These are phyloP conservation scores for Philereme vetulata DNA, from an alignment of 2,888 invertebrate species.

Conservation along the genomic window DNA sequence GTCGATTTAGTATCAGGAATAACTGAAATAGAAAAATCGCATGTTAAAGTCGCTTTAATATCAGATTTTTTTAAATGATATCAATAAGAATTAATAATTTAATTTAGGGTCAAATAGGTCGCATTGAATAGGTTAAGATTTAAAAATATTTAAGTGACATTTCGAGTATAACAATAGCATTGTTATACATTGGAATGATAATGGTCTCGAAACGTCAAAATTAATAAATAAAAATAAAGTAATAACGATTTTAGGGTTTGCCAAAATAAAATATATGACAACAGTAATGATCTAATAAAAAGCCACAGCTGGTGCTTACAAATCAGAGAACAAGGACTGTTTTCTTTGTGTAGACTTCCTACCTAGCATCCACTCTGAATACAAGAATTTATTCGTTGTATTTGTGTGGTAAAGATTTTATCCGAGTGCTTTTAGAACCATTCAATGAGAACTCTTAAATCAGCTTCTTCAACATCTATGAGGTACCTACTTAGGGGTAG, in stretches of 20 bases:
- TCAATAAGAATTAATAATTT: no score
- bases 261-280: slow-evolving; percentile 18
- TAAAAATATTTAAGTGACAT: no score
- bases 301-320: slow-evolving; percentile 37
- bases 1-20: no score
- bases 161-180: no score
- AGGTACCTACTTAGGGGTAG: slow-evolving; percentile 40
- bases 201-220: no score
- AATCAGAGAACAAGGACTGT: slow-evolving; percentile 17
- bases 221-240: background rate
- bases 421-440: slow-evolving; percentile 59
- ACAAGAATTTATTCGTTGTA: slow-evolving; percentile 38
- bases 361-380: slow-evolving; percentile 12
- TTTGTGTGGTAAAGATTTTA: slow-evolving; percentile 54
- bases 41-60: no score
- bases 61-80: no score
- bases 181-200: no score
- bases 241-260: slow-evolving; percentile 8
- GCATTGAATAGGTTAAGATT: no score
- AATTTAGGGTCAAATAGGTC: no score
- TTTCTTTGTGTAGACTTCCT: slow-evolving; percentile 8
- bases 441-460: slow-evolving; percentile 73
- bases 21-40: no score
- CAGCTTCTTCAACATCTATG: slow-evolving; percentile 68
- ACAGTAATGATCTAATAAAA: slow-evolving; percentile 37